phyloP scores from a whole-genome alignment of 2,888 invertebrate species.

The Philereme vetulata region DNA sequence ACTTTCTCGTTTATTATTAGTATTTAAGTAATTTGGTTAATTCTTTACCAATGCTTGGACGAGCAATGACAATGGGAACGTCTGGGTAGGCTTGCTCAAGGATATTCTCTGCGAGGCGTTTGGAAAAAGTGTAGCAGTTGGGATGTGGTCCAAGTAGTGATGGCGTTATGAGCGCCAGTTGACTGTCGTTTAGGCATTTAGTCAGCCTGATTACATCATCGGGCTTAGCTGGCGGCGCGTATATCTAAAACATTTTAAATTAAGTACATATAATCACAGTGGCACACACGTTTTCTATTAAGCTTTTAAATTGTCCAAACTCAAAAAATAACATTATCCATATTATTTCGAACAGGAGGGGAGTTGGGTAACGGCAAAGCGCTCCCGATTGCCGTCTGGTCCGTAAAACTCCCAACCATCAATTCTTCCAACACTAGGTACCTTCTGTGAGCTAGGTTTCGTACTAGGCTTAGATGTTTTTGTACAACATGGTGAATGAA shows the following conservation, averaged over 20 bases:
- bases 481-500: too few species aligned
- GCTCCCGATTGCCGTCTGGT: too few species aligned
- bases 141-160: constrained; percentile 90
- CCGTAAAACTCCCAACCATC: too few species aligned
- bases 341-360: too few species aligned
- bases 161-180: constrained; percentile 86
- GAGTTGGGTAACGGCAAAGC: too few species aligned
- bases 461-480: too few species aligned
- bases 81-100: constrained; percentile 89
- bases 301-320: background rate
- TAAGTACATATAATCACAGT: background rate
- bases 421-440: too few species aligned
- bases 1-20: background rate
- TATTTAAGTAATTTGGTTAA: background rate
- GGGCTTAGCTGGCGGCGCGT: constrained; percentile 88
- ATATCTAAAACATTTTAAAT: constrained; percentile 74
- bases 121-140: constrained; percentile 97
- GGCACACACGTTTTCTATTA: background rate
- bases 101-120: constrained; percentile 93
- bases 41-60: constrained; percentile 94
- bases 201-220: constrained; percentile 88
- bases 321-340: too few species aligned
- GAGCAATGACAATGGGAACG: constrained; percentile 92
- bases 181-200: constrained; percentile 88
- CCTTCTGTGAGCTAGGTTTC: too few species aligned